These are phyloP conservation scores for Aphelinus certus DNA, from an alignment of 1,140 invertebrate genomes.

Conservation along the genomic window DNA sequence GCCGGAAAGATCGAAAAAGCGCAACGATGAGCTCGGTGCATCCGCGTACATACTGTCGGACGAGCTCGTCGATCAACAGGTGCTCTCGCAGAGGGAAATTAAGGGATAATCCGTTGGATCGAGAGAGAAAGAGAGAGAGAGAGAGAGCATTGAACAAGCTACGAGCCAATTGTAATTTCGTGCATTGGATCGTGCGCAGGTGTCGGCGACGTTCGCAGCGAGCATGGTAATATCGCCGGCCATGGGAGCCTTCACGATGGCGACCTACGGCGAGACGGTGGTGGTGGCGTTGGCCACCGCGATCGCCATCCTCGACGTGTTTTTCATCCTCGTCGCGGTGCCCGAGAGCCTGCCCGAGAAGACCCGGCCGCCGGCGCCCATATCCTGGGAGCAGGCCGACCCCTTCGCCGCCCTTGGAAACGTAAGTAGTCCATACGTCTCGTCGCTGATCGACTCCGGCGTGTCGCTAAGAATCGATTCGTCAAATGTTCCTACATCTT, in stretches of 20 bases:
- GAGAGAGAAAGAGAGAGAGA: too few species aligned
- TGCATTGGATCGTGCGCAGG: slow-evolving; percentile 60
- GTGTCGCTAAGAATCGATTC: too few species aligned
- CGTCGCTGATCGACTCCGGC: too few species aligned
- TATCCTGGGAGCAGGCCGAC: slow-evolving; percentile 97
- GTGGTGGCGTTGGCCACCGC: slow-evolving; percentile 97
- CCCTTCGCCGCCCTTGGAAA: slow-evolving; percentile 81
- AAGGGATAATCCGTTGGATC: too few species aligned
- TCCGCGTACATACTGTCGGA: too few species aligned
- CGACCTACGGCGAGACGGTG: slow-evolving; percentile 88
- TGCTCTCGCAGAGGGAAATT: not conserved
- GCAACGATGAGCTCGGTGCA: too few species aligned
- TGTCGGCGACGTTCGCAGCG: slow-evolving; percentile 98
- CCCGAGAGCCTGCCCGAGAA: slow-evolving; percentile 98
- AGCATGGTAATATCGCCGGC: slow-evolving; percentile 98
- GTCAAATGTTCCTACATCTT: too few species aligned
- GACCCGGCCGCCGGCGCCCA: slow-evolving; percentile 82
- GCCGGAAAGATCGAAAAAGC: too few species aligned
- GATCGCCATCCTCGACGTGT: slow-evolving; percentile 94
- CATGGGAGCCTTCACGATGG: slow-evolving; percentile 92
- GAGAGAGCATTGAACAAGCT: too few species aligned
- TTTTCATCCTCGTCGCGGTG: slow-evolving; percentile 97
- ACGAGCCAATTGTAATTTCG: not conserved
- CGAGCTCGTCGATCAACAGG: too few species aligned
- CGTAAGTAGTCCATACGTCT: slow-evolving; percentile 63